Conservation (phyloP, 2,888 invertebrate genomes). For the Linnaemya vulpina region DNA sequence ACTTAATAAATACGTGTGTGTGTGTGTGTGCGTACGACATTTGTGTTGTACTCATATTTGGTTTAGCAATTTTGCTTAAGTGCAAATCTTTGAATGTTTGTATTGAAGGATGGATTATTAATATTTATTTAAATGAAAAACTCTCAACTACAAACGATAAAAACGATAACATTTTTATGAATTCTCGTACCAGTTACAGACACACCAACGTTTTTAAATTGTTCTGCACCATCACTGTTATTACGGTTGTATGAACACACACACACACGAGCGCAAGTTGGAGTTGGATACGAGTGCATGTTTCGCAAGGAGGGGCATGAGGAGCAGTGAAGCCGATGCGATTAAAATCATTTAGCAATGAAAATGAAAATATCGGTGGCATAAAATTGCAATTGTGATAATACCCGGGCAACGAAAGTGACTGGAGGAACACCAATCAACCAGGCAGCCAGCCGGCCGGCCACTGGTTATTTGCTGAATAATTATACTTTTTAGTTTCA, state of each 20-base stretch:
- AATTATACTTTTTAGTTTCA: constrained; percentile 57
- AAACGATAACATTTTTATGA: constrained; percentile 25
- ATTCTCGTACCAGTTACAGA: not conserved
- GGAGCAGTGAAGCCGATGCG: constrained; percentile 36
- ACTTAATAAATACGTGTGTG: constrained; percentile 18
- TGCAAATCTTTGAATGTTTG: constrained; percentile 25
- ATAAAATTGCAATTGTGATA: constrained; percentile 26
- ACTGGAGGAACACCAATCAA: constrained; percentile 39
- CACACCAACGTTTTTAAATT: not conserved
- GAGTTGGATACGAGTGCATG: not conserved
- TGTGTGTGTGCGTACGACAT: not conserved
- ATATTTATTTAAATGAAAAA: constrained; percentile 37
- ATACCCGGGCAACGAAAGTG: constrained; percentile 1
- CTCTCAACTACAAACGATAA: constrained; percentile 15
- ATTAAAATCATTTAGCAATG: constrained; percentile 32
- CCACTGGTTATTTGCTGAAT: constrained; percentile 60
- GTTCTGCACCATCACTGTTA: not conserved
- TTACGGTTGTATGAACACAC: not conserved
- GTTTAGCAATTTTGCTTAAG: not conserved
- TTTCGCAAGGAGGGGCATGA: constrained; percentile 21
- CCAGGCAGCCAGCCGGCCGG: constrained; percentile 1
- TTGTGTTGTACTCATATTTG: constrained; percentile 15
- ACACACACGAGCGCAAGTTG: too few species aligned
- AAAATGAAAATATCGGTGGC: constrained; percentile 19
- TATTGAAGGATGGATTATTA: constrained; percentile 8